A percentile compares a stretch with the other conserved stretches of the same genome.
Evolutionary conservation across 2,797 vertebrate genomes (phyloP).

Genomic region (Channa striata): DNA sequence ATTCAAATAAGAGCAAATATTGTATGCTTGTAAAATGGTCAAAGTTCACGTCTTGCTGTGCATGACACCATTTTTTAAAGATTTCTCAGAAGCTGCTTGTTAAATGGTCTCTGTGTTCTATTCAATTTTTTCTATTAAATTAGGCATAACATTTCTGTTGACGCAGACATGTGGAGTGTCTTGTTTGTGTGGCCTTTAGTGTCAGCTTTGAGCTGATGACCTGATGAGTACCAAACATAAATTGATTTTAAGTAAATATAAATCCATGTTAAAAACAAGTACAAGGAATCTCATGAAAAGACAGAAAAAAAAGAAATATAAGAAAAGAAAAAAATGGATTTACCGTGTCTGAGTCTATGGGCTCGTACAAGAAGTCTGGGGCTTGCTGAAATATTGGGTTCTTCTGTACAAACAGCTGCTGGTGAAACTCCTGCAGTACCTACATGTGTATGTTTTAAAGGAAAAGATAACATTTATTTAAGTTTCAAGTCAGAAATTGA

Average conservation of each 20-base stretch:
- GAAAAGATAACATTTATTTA: not conserved
- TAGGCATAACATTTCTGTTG: not conserved
- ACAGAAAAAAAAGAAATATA: not conserved
- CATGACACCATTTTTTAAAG: not conserved
- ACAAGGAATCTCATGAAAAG: not conserved
- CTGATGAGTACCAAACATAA: not conserved
- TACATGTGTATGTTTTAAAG: slow-evolving; percentile 55
- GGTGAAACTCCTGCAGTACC: slow-evolving; percentile 92
- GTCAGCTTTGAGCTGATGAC: not conserved
- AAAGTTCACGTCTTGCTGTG: not conserved
- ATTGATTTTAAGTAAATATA: not conserved
- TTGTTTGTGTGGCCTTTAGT: not conserved
- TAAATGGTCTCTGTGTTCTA: not conserved
- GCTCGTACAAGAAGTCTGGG: slow-evolving; percentile 90
- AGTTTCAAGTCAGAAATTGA: too few relatives aligned
- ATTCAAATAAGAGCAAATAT: not conserved
- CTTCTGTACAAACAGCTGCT: slow-evolving; percentile 93
- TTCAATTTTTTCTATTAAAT: too few relatives aligned
- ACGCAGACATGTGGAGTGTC: not conserved
- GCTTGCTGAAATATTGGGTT: slow-evolving; percentile 89
- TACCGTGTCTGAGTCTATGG: slow-evolving; percentile 93
- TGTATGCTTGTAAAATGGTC: slow-evolving; percentile 9
- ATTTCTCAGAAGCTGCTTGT: not conserved
- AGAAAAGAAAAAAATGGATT: slow-evolving; percentile 38
- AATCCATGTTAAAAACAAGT: not conserved